phyloP scores from a whole-genome alignment of 2,888 invertebrate species.

The Bugulina stolonifera region DNA sequence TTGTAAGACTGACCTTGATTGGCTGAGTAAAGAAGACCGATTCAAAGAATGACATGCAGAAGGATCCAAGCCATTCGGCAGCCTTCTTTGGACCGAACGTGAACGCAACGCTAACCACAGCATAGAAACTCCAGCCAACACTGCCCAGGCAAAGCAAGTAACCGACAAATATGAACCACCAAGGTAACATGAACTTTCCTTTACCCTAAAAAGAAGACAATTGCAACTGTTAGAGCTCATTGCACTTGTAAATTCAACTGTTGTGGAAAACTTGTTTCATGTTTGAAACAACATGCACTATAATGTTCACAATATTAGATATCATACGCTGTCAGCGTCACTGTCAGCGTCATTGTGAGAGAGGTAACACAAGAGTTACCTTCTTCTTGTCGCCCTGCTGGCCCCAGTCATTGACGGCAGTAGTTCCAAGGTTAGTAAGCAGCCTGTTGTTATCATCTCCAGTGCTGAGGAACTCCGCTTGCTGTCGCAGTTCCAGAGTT shows the following conservation, averaged over 20 bases:
- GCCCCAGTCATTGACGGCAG: conserved; percentile 18
- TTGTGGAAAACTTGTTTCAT: too few relatives aligned
- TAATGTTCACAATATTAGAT: too few relatives aligned
- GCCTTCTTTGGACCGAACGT: conserved; percentile 29
- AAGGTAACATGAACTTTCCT: conserved; percentile 25
- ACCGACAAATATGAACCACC: conserved; percentile 22
- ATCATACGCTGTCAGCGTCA: too few relatives aligned
- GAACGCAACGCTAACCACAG: conserved; percentile 28
- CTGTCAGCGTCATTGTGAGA: too few relatives aligned
- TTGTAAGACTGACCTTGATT: conserved; percentile 30
- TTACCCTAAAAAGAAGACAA: not conserved
- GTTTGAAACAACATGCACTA: too few relatives aligned
- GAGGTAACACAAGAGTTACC: too few relatives aligned
- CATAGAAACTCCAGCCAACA: conserved; percentile 18
- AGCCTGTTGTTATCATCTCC: conserved; percentile 29
- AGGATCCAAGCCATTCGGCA: conserved; percentile 30
- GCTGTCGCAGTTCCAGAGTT: conserved; percentile 29
- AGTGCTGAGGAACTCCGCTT: conserved; percentile 31
- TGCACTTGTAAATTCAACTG: too few relatives aligned
- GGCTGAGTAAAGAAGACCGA: conserved; percentile 32
- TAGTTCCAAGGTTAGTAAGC: not conserved
- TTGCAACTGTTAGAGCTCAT: not conserved
- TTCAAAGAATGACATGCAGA: conserved; percentile 31
- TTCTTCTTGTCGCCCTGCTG: not conserved
- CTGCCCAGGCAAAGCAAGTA: conserved; percentile 23